Evolutionary conservation across 2,888 invertebrate species (phyloP).

Genomic region (Drosophila yooni): DNA sequence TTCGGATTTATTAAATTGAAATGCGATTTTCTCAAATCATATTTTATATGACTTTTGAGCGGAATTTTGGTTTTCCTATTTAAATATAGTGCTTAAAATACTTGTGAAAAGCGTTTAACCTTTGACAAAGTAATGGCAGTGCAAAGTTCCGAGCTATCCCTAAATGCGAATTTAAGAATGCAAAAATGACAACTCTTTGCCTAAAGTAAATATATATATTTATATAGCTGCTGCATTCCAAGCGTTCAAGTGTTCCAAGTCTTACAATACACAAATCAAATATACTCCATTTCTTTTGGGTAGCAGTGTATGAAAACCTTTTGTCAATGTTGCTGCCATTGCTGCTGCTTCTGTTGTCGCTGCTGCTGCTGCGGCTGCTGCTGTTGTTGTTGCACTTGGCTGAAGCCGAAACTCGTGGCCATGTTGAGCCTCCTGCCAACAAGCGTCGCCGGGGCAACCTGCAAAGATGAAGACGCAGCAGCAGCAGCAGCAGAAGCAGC

Average conservation of each 20-base stretch:
- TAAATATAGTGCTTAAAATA: not conserved
- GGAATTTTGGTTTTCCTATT: not conserved
- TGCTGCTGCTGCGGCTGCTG: constrained; percentile 17
- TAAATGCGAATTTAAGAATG: not conserved
- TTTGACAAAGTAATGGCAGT: not conserved
- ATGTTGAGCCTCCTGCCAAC: constrained; percentile 53
- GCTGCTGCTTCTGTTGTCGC: constrained; percentile 1
- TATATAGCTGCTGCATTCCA: not conserved
- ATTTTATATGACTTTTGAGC: not conserved
- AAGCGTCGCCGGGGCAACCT: constrained; percentile 44
- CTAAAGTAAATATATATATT: not conserved
- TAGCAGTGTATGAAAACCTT: constrained; percentile 32
- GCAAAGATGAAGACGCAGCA: constrained; percentile 68
- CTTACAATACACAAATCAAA: not conserved
- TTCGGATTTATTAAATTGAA: not conserved
- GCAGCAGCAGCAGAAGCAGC: constrained; percentile 27
- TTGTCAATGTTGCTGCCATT: constrained; percentile 53
- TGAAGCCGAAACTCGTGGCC: constrained; percentile 55
- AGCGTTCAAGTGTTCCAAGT: not conserved
- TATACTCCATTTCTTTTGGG: not conserved
- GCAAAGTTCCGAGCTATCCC: not conserved
- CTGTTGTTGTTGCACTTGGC: constrained; percentile 73
- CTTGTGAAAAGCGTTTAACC: not conserved
- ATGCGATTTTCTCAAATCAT: not conserved
- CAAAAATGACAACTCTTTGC: not conserved